These are phyloP conservation scores for Uromys caudimaculatus DNA, from an alignment of 2,797 vertebrate species.

Conservation along the genomic window DNA sequence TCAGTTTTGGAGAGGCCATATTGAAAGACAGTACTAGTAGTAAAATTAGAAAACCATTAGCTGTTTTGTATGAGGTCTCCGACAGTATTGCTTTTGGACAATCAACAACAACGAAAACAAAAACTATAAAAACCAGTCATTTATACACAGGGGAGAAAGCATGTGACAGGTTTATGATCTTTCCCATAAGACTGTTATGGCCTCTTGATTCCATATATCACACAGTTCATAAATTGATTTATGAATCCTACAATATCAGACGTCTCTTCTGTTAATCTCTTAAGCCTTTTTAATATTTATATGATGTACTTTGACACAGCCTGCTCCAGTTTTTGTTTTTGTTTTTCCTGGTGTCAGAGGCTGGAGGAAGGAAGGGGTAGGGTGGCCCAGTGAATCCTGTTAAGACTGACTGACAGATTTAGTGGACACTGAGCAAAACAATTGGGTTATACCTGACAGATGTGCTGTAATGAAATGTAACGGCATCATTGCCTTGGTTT, in stretches of 20 bases:
- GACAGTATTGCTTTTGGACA: conserved; percentile 53
- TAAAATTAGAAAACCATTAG: conserved; percentile 78
- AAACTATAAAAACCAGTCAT: background rate
- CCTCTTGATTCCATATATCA: conserved; percentile 75
- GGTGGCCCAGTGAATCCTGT: background rate
- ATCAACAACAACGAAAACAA: background rate
- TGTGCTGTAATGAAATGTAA: conserved; percentile 62
- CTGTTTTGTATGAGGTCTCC: conserved; percentile 13
- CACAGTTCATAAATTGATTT: conserved; percentile 70
- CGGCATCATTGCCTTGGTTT: conserved; percentile 44
- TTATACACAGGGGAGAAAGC: background rate
- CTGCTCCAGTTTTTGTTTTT: conserved; percentile 42
- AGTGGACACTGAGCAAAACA: conserved; percentile 73
- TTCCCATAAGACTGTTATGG: conserved; percentile 72
- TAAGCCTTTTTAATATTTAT: conserved; percentile 79
- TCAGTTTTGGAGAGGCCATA: background rate
- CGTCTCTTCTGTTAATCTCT: conserved; percentile 76
- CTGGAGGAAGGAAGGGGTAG: background rate
- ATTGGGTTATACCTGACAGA: conserved; percentile 77
- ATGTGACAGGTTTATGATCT: conserved; percentile 66
- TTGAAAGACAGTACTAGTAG: conserved; percentile 57
- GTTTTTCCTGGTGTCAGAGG: background rate
- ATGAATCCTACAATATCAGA: conserved; percentile 78
- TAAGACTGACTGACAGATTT: conserved; percentile 75
- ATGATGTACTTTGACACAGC: conserved; percentile 69